Evolutionary conservation across 2,797 vertebrate genomes (phyloP).

Genomic region (Sitta carolinensis): DNA sequence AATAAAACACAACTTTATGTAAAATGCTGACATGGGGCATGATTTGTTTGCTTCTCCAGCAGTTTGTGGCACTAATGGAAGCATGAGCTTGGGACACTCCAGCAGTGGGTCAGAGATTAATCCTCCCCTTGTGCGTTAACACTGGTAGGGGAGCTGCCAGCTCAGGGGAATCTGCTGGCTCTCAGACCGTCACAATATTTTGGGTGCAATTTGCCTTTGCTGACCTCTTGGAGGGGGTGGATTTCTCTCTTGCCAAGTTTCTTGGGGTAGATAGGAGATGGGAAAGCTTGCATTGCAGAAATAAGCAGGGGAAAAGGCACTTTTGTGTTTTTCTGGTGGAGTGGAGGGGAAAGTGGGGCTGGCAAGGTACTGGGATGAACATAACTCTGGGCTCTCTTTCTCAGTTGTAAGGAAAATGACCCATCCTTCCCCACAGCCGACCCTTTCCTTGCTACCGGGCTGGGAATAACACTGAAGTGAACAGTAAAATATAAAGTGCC

Average conservation of each 20-base stretch:
- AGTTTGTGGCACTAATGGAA: background rate
- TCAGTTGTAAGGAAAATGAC: background rate
- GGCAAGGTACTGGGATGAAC: background rate
- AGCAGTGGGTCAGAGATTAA: background rate
- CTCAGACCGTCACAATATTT: background rate
- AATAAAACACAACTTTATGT: slow-evolving; percentile 25
- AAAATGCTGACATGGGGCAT: background rate
- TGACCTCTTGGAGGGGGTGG: background rate
- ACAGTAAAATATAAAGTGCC: slow-evolving; percentile 20
- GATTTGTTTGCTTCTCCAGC: background rate
- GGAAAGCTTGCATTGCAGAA: background rate
- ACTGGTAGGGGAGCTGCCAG: background rate
- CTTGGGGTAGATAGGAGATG: background rate
- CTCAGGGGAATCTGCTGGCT: background rate
- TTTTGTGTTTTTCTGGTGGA: background rate
- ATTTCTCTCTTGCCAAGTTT: background rate
- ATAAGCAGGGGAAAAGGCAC: rapidly evolving
- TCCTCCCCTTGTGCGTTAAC: rapidly evolving
- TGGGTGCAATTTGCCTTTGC: background rate
- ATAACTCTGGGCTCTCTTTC: rapidly evolving
- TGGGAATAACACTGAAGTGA: background rate
- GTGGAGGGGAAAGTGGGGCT: background rate
- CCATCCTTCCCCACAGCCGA: background rate
- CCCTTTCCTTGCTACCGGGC: background rate
- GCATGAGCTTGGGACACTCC: background rate